Evolutionary conservation across 2,797 vertebrate genomes (phyloP).

Genomic region (Rhinatrema bivittatum): DNA sequence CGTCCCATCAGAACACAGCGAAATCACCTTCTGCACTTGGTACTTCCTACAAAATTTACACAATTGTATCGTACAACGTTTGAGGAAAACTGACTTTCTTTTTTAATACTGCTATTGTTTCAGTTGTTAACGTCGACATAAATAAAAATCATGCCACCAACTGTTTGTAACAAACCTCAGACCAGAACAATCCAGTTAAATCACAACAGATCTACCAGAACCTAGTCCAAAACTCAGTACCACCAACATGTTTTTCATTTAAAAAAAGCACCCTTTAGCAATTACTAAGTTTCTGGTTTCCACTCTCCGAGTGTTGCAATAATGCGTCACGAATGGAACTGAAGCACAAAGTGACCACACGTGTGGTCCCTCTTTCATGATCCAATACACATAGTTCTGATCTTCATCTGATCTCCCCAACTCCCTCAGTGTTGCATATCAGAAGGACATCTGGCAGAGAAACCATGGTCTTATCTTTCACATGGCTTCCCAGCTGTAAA

Average conservation of each 20-base stretch:
- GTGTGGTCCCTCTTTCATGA: too few species aligned
- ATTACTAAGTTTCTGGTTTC: slow-evolving; percentile 15
- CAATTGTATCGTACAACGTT: slow-evolving; percentile 28
- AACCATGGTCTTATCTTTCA: slow-evolving; percentile 20
- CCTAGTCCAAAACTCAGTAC: slow-evolving; percentile 39
- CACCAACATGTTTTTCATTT: slow-evolving; percentile 20
- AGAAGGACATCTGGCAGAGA: too few species aligned
- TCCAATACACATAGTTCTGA: slow-evolving; percentile 15
- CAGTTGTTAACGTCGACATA: slow-evolving; percentile 8
- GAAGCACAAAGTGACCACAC: too few species aligned
- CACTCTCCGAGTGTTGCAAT: slow-evolving; percentile 27
- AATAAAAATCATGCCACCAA: slow-evolving; percentile 11
- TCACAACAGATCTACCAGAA: slow-evolving; percentile 35
- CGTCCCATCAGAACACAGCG: too few species aligned
- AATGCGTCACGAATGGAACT: slow-evolving; percentile 27
- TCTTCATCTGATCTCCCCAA: slow-evolving; percentile 5
- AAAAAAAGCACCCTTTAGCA: slow-evolving; percentile 22
- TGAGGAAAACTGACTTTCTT: slow-evolving; percentile 24
- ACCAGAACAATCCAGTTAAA: slow-evolving; percentile 23
- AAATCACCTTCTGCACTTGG: too few species aligned
- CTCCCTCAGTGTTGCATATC: slow-evolving; percentile 23
- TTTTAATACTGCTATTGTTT: slow-evolving; percentile 20
- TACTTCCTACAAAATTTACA: slow-evolving; percentile 28
- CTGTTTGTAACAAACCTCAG: slow-evolving; percentile 46
- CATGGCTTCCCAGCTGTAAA: slow-evolving; percentile 8